Base-by-base conservation (phyloP, 2,113 vertebrate species). In the Muscicapa adusta region DNA sequence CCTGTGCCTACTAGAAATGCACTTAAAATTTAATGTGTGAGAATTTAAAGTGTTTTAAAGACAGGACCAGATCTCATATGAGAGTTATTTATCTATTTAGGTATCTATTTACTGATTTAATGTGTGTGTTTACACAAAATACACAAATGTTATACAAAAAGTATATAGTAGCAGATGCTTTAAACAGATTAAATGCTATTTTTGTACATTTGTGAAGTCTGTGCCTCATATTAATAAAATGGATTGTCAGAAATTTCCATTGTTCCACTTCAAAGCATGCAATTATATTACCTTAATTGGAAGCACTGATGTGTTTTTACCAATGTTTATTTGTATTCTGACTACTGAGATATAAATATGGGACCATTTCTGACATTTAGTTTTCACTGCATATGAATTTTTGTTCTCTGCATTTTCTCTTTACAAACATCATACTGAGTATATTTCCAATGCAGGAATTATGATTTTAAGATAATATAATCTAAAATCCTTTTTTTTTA, bases 271-370 rank as follows among this genome's bases (percentile, higher is more conserved):
- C 97, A 98, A 98, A 98, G 98, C 96, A 98, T 97, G 97, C 98
- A 98, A 98, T 98, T 98, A 98, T 97, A 97, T 97, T 97, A 97
- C 96, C 97, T 98, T 98, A 98, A 98, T 98, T 98, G 98, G 97
- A 98, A 98, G 97, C 98, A 97, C 94, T 98, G 98, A 98, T 98
- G 98, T 98, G 98, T 97, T 98, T 97, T 98, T 95, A 96, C 95
- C 91, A 95, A 97, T 97, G 96, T 98, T 98, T 98, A 97, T 98
- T 98, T 98, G 97, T 98, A 95, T 97, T 98, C 96, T 98, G 96
- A 98, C 96, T 98, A 97, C 96, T 96, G 95, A 98, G 96, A 98
- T 97, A 98, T 97, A 98, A 98, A 98, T 97, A 97, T 80, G 79
- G 77, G 93, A 89, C 96, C 60, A 89, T 98, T 98, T 98, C 96